Conservation (phyloP, 2,797 vertebrate species). For the Tokudaia tokunoshimensis region DNA sequence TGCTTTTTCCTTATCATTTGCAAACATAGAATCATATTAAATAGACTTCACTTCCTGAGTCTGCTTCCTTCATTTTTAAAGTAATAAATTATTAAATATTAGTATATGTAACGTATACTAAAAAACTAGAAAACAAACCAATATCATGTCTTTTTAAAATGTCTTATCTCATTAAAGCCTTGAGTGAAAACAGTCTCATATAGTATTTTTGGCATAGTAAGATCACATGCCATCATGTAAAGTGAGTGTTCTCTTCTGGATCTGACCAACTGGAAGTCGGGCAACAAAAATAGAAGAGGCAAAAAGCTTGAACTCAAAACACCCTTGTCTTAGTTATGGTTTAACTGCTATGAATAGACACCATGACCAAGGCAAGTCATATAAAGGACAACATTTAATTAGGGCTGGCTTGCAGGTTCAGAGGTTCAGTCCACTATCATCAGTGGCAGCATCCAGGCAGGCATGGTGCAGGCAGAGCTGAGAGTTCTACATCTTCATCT, state of each 20-base stretch:
- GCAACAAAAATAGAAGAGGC: not conserved
- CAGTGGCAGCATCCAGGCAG: no score
- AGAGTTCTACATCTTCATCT: no score
- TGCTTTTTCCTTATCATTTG: conserved; percentile 40
- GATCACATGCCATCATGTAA: not conserved
- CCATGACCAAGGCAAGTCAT: no score
- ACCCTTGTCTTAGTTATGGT: no score
- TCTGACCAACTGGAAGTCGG: conserved; percentile 20
- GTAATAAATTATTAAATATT: conserved; percentile 21
- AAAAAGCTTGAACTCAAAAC: not conserved
- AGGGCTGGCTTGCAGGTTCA: no score
- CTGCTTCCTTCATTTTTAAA: conserved; percentile 57
- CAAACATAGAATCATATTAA: conserved; percentile 33
- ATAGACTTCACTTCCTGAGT: conserved; percentile 42
- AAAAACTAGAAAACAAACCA: conserved; percentile 13
- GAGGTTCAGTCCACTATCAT: no score
- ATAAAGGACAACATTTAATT: no score
- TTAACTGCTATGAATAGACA: no score
- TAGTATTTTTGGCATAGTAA: conserved; percentile 28
- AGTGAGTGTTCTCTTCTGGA: conserved; percentile 5
- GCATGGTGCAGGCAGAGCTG: no score
- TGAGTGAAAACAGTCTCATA: conserved; percentile 45
- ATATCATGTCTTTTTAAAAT: conserved; percentile 27
- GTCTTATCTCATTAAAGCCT: conserved; percentile 12
- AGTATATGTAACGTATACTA: not conserved